A percentile compares a stretch with the other conserved stretches of the same genome.
Evolutionary conservation across 2,797 vertebrate species (phyloP).

Genomic region (Buphagus erythrorhynchus): DNA sequence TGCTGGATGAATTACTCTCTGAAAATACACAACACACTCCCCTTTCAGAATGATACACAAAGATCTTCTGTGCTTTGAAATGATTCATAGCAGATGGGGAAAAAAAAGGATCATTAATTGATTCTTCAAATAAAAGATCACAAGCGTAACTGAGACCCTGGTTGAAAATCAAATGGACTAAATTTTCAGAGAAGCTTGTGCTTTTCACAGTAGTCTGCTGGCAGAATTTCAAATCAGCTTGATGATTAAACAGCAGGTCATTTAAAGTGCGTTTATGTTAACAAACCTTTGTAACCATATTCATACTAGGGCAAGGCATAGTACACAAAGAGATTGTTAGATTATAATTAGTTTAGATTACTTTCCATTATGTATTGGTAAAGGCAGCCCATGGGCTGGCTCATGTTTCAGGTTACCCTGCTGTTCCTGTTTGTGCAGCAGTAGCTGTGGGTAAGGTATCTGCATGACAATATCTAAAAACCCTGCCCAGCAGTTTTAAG

Average conservation of each 20-base stretch:
- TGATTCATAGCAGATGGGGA: neutral
- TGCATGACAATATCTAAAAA: neutral
- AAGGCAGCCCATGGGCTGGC: slow-evolving; percentile 9
- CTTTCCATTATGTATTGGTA: slow-evolving; percentile 36
- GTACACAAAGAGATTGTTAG: slow-evolving; percentile 9
- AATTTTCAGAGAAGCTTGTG: neutral
- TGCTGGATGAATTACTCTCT: neutral
- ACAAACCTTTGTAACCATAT: slow-evolving; percentile 4
- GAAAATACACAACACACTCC: neutral
- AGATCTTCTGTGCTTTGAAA: slow-evolving; percentile 9
- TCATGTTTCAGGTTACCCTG: neutral
- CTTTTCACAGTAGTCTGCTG: neutral
- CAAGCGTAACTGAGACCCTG: neutral
- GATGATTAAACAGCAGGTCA: slow-evolving; percentile 29
- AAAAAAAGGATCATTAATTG: slow-evolving; percentile 23
- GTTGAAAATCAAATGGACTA: neutral
- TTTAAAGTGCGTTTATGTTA: neutral
- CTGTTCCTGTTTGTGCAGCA: neutral
- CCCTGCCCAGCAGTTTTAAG: neutral
- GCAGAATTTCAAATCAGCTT: slow-evolving; percentile 15
- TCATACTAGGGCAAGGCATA: neutral
- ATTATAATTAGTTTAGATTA: slow-evolving; percentile 41
- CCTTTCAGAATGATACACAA: neutral
- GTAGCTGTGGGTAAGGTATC: neutral
- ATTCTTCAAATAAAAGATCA: slow-evolving; percentile 13